These are phyloP conservation scores for Ameiurus melas DNA, from an alignment of 2,113 vertebrate species.

Conservation along the genomic window DNA sequence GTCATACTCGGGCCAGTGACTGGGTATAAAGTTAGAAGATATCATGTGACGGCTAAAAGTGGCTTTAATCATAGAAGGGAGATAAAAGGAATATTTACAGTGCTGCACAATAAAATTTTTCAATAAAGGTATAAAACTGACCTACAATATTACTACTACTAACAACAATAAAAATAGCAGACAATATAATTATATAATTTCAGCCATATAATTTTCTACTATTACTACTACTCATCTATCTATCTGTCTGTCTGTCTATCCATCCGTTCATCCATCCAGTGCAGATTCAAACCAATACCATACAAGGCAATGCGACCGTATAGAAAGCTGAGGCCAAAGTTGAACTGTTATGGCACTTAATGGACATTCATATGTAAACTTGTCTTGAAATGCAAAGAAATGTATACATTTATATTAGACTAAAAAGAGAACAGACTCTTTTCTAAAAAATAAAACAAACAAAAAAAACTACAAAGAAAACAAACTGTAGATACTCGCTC, in stretches of 20 bases:
- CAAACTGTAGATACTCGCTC: too few species aligned
- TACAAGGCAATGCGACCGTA: not conserved
- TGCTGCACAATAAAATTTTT: not conserved
- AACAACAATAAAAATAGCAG: not conserved
- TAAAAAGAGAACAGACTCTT: not conserved
- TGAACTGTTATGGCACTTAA: not conserved
- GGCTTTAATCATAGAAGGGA: not conserved
- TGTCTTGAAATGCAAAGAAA: not conserved
- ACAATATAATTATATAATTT: not conserved
- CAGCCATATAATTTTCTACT: not conserved
- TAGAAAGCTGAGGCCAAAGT: not conserved
- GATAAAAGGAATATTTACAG: not conserved
- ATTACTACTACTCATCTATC: not conserved
- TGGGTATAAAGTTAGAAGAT: not conserved
- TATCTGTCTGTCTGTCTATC: not conserved
- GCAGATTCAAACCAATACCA: not conserved
- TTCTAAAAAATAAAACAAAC: not conserved
- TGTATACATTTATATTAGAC: not conserved
- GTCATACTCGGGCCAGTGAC: not conserved
- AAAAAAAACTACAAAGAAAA: not conserved
- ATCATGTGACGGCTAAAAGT: not conserved
- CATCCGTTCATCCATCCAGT: not conserved
- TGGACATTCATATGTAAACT: not conserved
- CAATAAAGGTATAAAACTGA: not conserved
- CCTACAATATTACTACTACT: not conserved